These are phyloP conservation scores for Arremon brunneinucha DNA, from an alignment of 2,797 vertebrate species.

Conservation along the genomic window DNA sequence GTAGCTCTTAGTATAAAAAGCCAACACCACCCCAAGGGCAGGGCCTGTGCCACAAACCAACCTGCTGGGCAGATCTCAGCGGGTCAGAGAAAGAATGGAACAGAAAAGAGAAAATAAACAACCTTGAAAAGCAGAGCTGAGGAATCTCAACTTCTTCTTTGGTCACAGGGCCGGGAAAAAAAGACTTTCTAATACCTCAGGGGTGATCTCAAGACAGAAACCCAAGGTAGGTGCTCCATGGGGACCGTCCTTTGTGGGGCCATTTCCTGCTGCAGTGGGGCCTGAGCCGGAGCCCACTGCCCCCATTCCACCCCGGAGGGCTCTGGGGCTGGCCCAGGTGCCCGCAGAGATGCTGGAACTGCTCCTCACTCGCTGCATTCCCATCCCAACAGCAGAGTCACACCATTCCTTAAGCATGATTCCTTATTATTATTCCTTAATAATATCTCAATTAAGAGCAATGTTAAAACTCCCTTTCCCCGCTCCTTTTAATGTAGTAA, in stretches of 20 bases:
- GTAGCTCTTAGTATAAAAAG: too few species aligned
- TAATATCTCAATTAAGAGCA: neutral
- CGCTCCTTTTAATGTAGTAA: neutral
- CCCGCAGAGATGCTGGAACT: neutral
- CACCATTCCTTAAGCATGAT: neutral
- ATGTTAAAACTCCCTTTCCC: neutral
- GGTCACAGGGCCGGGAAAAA: too few species aligned
- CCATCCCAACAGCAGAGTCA: neutral
- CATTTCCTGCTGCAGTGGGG: neutral
- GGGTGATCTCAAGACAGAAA: too few species aligned
- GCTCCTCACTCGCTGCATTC: neutral
- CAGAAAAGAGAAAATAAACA: too few species aligned
- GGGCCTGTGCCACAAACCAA: too few species aligned
- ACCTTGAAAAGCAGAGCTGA: too few species aligned
- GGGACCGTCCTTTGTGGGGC: neutral
- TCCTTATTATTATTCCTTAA: neutral
- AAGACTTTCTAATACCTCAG: too few species aligned
- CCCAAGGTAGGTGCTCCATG: neutral
- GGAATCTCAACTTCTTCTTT: too few species aligned
- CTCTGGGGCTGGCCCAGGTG: constrained; percentile 6
- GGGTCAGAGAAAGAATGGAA: too few species aligned
- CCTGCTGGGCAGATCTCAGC: too few species aligned
- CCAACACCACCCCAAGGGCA: too few species aligned
- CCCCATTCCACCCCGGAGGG: neutral
- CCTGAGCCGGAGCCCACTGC: neutral